Conservation (phyloP, 2,888 invertebrate species). For the Dendrolimus pini region DNA sequence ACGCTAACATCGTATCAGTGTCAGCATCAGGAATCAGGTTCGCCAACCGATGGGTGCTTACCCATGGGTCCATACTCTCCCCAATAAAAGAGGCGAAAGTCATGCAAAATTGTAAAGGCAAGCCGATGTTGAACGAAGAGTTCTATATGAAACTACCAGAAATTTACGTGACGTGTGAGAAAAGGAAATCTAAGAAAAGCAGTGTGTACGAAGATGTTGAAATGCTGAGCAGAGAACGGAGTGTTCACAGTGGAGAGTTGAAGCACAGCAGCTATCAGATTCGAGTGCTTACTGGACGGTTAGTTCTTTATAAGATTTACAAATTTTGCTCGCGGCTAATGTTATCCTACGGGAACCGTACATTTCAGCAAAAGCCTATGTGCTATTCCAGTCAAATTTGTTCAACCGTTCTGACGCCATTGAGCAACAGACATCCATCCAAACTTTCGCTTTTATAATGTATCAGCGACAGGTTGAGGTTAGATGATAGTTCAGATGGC, state of each 20-base stretch:
- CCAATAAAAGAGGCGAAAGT: conserved; percentile 56
- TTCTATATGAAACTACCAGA: conserved; percentile 63
- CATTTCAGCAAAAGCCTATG: no score
- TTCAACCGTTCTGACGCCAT: no score
- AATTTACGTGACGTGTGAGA: conserved; percentile 63
- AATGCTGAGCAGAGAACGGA: conserved; percentile 47
- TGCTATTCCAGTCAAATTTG: no score
- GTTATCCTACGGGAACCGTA: no score
- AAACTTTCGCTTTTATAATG: no score
- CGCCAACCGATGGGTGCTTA: conserved; percentile 69
- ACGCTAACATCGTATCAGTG: conserved; percentile 63
- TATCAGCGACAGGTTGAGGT: no score
- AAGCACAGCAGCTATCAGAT: conserved; percentile 63
- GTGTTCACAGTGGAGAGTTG: conserved; percentile 32
- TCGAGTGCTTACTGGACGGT: conserved; percentile 59
- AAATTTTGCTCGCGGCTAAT: no score
- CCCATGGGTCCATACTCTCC: conserved; percentile 69
- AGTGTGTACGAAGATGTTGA: conserved; percentile 48
- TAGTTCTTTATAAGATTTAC: conserved; percentile 5
- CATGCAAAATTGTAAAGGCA: conserved; percentile 51
- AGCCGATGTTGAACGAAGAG: conserved; percentile 55
- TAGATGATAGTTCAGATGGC: no score
- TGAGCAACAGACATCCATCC: no score
- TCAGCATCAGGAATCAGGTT: conserved; percentile 73
- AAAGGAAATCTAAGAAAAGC: conserved; percentile 27